Evolutionary conservation across 2,888 invertebrate species (phyloP), one percentile per base, ranked within the genome.

Genomic region (Synanthedon andrenaeformis): DNA sequence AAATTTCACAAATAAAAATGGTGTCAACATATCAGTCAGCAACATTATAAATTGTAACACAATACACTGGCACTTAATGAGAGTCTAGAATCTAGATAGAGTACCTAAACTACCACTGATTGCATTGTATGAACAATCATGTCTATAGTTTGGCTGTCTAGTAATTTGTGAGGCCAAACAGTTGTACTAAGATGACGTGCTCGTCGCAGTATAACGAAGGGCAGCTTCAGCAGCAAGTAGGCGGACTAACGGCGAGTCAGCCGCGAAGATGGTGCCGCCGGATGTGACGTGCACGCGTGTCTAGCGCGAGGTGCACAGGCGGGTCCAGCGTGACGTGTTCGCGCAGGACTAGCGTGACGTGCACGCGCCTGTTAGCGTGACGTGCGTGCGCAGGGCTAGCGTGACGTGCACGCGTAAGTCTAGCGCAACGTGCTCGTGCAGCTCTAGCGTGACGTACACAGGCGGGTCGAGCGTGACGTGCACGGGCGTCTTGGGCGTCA

Each of bases 171-270:
- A 28, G 28, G 6, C 28, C 8, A 28, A 28, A 28, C 28, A 28
- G 1, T 28, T 6, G 8, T 28, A 8, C 28, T 64, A 92, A 90
- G 4, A 91, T 88, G n/a, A 92, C 93, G 53, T 93, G 90, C 67
- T 95, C 94, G 56, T 92, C 92, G 62, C 91, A 89, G 79, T 94
- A 95, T 57, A n/a, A 93, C 90, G 74, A 94, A 96, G 65, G 98
- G 98, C 56, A 98, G 81, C 41, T 98, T 90, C 50, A 98, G 89
- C 56, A 98, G 91, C 97, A 97, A 98, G 78, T 97, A 96, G 1
- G 95, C 92, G 53, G 95, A 3, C 23, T 23, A 5, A 4, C 5
- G 23, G 23, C 23, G n/a, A n/a, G n/a, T n/a, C n/a, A n/a, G n/a
- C n/a, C n/a, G 23, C 5, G 23, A 23, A 23, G 3, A 23, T 23